Conservation (phyloP, 2,113 vertebrate genomes). For the Pantherophis guttatus region DNA sequence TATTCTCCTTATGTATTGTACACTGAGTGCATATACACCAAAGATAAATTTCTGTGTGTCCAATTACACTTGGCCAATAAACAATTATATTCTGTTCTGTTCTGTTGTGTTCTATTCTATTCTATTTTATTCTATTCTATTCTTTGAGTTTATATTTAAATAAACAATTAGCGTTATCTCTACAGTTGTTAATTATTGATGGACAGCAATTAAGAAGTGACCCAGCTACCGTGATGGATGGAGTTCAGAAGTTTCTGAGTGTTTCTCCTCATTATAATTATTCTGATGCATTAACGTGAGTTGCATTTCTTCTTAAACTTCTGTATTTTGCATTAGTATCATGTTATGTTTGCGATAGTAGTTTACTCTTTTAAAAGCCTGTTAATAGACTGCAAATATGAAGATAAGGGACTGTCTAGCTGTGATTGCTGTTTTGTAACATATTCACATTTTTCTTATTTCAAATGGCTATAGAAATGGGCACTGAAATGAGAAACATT, state of each 20-base stretch:
- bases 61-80: too few species aligned
- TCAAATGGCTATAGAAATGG: not conserved
- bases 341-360: not conserved
- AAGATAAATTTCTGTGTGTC: too few species aligned
- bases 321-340: not conserved
- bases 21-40: too few species aligned
- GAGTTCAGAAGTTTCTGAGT: conserved; percentile 94
- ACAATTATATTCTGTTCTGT: too few species aligned
- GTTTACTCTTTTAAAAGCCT: not conserved
- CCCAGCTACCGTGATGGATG: conserved; percentile 92
- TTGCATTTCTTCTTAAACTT: conserved; percentile 10
- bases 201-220: conserved; percentile 94
- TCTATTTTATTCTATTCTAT: too few species aligned
- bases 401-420: not conserved
- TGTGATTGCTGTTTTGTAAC: not conserved
- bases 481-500: not conserved
- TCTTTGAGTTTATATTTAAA: conserved; percentile 25
- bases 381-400: not conserved
- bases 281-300: conserved; percentile 94
- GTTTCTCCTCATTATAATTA: conserved; percentile 92
- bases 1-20: too few species aligned
- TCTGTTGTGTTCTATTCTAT: too few species aligned
- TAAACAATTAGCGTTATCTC: conserved; percentile 24
- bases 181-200: conserved; percentile 92
- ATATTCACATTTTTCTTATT: not conserved